Evolutionary conservation across 2,888 invertebrate species (phyloP).

Genomic region (Strigamia maritima): DNA sequence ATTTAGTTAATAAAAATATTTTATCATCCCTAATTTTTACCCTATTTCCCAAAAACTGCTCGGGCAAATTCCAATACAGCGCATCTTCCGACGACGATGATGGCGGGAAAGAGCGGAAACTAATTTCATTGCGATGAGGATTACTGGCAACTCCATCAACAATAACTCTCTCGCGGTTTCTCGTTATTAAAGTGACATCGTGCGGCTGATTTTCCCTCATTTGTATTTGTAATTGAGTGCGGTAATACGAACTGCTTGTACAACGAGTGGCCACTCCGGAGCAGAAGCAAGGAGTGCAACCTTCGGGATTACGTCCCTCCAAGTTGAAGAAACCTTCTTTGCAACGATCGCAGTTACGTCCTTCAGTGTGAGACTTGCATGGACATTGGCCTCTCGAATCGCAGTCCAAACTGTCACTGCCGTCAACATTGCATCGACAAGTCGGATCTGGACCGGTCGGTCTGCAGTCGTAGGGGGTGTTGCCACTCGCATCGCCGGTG

Average conservation of each 20-base stretch:
- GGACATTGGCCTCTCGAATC: slow-evolving; percentile 59
- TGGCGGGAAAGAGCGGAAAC: slow-evolving; percentile 48
- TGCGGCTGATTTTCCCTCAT: slow-evolving; percentile 47
- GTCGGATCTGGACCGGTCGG: slow-evolving; percentile 52
- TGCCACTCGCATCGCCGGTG: slow-evolving; percentile 60
- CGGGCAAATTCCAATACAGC: slow-evolving; percentile 73
- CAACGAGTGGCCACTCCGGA: slow-evolving; percentile 75
- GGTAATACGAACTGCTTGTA: slow-evolving; percentile 62
- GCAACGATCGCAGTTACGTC: slow-evolving; percentile 73
- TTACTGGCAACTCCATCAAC: slow-evolving; percentile 52
- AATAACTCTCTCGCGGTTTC: slow-evolving; percentile 49
- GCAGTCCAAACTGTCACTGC: slow-evolving; percentile 59
- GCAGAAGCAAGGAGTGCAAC: slow-evolving; percentile 85
- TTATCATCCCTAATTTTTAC: slow-evolving; percentile 47
- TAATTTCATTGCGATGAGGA: slow-evolving; percentile 53
- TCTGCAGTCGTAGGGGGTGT: slow-evolving; percentile 60
- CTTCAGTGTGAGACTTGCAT: slow-evolving; percentile 77
- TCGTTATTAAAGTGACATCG: slow-evolving; percentile 51
- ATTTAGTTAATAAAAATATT: slow-evolving; percentile 45
- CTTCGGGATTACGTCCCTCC: slow-evolving; percentile 64
- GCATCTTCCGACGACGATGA: slow-evolving; percentile 47
- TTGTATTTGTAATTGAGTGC: slow-evolving; percentile 56
- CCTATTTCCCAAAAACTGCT: slow-evolving; percentile 61
- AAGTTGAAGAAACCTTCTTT: slow-evolving; percentile 75
- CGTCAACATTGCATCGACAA: slow-evolving; percentile 67